phyloP scores from a whole-genome alignment of 1,140 invertebrate genomes.

The Pomacea maculata region DNA sequence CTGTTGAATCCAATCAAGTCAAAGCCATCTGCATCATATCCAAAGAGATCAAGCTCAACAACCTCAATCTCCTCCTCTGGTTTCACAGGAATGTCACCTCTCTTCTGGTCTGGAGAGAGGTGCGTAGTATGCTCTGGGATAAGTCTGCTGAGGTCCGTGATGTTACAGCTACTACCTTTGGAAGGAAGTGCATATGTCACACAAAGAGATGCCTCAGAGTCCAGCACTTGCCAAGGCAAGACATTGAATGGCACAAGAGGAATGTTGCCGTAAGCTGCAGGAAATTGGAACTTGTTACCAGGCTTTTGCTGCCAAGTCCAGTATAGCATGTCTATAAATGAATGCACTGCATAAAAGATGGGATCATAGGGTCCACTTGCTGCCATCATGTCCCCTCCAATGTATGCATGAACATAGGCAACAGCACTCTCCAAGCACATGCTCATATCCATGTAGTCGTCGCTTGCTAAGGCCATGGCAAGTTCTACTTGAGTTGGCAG shows the following conservation, averaged over 20 bases:
- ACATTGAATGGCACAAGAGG: slow-evolving; percentile 61
- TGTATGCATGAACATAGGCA: slow-evolving; percentile 55
- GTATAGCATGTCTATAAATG: slow-evolving; percentile 59
- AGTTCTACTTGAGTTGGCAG: slow-evolving; percentile 55
- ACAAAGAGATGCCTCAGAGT: slow-evolving; percentile 53
- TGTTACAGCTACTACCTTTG: slow-evolving; percentile 43
- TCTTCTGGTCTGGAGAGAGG: not conserved
- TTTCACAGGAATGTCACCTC: slow-evolving; percentile 35
- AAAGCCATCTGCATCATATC: slow-evolving; percentile 40
- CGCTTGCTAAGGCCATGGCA: slow-evolving; percentile 50
- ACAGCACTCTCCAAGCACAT: slow-evolving; percentile 50
- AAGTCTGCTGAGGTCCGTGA: slow-evolving; percentile 13
- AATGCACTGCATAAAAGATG: slow-evolving; percentile 56
- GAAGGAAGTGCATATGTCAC: slow-evolving; percentile 40
- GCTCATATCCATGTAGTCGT: slow-evolving; percentile 58
- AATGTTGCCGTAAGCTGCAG: slow-evolving; percentile 54
- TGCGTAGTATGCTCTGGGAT: not conserved
- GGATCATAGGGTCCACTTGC: slow-evolving; percentile 56
- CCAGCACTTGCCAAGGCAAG: slow-evolving; percentile 50
- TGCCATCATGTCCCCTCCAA: slow-evolving; percentile 61
- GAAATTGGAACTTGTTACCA: slow-evolving; percentile 56
- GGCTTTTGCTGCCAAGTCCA: slow-evolving; percentile 58
- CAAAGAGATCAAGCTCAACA: slow-evolving; percentile 33
- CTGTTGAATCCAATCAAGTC: slow-evolving; percentile 43
- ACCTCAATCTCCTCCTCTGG: slow-evolving; percentile 13